Evolutionary conservation across 2,888 invertebrate genomes (phyloP).

Genomic region (Drosophila maculinotata): DNA sequence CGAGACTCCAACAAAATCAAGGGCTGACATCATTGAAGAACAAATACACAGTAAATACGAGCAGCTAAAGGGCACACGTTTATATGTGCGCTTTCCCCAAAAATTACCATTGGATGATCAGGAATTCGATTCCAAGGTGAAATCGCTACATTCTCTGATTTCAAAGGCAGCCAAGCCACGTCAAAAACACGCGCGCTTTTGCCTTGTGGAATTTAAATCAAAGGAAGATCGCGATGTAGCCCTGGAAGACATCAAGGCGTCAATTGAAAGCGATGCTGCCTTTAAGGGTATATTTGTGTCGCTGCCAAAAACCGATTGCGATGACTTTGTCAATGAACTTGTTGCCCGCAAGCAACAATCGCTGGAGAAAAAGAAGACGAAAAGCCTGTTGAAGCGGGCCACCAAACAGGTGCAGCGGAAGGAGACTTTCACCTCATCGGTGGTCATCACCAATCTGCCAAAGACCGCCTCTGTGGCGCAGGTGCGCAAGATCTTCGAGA

Average conservation of each 20-base stretch:
- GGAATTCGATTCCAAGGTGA: conserved; percentile 70
- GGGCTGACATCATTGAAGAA: conserved; percentile 54
- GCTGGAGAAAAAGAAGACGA: conserved; percentile 70
- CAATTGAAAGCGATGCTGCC: conserved; percentile 45
- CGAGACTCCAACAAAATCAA: conserved; percentile 31
- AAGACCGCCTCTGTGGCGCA: conserved; percentile 69
- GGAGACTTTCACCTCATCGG: conserved; percentile 73
- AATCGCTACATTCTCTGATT: conserved; percentile 69
- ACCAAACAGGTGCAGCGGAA: conserved; percentile 56
- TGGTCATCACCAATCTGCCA: conserved; percentile 81
- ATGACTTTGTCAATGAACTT: conserved; percentile 73
- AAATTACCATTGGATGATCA: conserved; percentile 70
- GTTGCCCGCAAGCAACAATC: conserved; percentile 72
- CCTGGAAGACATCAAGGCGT: conserved; percentile 47
- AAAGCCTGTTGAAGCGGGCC: conserved; percentile 67
- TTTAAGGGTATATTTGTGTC: conserved; percentile 69
- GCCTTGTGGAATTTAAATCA: conserved; percentile 76
- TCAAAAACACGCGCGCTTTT: conserved; percentile 82
- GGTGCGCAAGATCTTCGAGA: conserved; percentile 75
- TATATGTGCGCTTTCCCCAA: conserved; percentile 79
- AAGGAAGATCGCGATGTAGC: conserved; percentile 75
- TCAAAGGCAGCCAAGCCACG: conserved; percentile 74
- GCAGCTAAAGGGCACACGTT: conserved; percentile 75
- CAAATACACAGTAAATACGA: conserved; percentile 68
- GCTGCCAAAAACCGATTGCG: conserved; percentile 77